Conservation (phyloP, 2,113 vertebrate genomes). For the Megaceryle torquata region DNA sequence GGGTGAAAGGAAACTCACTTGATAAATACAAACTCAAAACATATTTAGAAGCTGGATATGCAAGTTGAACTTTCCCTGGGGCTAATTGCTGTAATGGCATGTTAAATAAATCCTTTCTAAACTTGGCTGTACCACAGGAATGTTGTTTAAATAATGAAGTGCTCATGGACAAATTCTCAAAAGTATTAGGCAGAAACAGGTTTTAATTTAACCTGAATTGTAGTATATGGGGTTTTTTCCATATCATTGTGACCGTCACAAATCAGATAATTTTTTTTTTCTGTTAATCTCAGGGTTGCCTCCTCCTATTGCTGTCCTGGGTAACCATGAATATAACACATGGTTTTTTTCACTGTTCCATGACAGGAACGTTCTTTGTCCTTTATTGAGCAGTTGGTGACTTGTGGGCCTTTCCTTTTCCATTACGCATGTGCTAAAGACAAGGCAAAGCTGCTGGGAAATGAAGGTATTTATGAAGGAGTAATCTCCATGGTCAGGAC, state of each 20-base stretch:
- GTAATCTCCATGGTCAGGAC: neutral
- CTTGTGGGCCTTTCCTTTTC: neutral
- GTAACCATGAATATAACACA: neutral
- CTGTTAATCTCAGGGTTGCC: neutral
- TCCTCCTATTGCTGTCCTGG: neutral
- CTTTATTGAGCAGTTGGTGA: neutral
- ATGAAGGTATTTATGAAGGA: neutral
- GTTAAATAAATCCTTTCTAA: slow-evolving; percentile 58
- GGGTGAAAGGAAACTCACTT: neutral
- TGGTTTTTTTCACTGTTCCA: neutral
- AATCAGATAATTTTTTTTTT: neutral
- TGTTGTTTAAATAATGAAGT: neutral
- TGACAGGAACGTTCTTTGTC: neutral
- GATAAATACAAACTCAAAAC: slow-evolving; percentile 29
- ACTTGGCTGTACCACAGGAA: slow-evolving; percentile 27
- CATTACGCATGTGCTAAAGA: neutral
- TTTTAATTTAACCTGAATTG: slow-evolving; percentile 25
- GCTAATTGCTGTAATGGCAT: slow-evolving; percentile 54
- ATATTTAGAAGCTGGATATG: slow-evolving; percentile 34
- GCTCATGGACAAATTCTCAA: slow-evolving; percentile 19
- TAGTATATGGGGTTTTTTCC: neutral
- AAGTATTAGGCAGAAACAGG: neutral
- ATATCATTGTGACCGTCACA: neutral
- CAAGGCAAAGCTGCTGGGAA: neutral
- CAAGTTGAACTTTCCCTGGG: slow-evolving; percentile 41